Conservation (phyloP, 37 sponge, comb jelly and placozoan species). For the Chondrosia reniformis region DNA sequence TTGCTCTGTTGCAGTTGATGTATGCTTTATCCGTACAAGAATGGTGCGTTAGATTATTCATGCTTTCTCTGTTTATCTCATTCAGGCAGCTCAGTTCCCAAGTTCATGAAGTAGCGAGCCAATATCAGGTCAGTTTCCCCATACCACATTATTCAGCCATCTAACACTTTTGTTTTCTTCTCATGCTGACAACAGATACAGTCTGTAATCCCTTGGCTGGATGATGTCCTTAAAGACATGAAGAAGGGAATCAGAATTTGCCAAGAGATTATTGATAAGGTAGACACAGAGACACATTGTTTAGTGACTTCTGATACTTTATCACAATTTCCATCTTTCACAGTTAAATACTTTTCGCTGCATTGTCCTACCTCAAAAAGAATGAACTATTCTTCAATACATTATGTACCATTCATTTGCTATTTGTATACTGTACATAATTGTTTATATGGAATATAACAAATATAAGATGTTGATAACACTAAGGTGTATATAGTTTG, state of each 20-base stretch:
- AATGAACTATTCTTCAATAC: not conserved
- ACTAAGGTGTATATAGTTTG: too few species aligned
- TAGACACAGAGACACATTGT: not conserved
- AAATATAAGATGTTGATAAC: not conserved
- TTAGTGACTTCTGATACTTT: too few species aligned
- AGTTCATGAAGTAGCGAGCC: constrained; percentile 47
- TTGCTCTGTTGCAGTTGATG: too few species aligned
- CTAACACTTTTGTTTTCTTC: not conserved
- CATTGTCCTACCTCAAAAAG: too few species aligned
- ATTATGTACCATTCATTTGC: not conserved
- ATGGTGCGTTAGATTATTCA: too few species aligned
- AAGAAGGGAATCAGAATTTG: constrained; percentile 35
- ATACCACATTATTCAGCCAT: not conserved
- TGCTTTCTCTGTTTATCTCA: not conserved
- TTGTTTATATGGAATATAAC: not conserved
- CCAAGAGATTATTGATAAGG: constrained; percentile 80
- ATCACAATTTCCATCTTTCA: too few species aligned
- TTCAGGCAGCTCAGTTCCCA: constrained; percentile 47
- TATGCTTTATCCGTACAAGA: too few species aligned
- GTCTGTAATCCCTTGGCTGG: constrained; percentile 60
- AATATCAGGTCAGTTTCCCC: constrained; percentile 21
- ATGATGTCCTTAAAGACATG: constrained; percentile 27
- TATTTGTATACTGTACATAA: not conserved
- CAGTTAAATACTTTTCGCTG: too few species aligned
- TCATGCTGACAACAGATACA: constrained; percentile 19